Base-by-base conservation (phyloP, 1,140 invertebrate species). In the Panulirus ornatus region DNA sequence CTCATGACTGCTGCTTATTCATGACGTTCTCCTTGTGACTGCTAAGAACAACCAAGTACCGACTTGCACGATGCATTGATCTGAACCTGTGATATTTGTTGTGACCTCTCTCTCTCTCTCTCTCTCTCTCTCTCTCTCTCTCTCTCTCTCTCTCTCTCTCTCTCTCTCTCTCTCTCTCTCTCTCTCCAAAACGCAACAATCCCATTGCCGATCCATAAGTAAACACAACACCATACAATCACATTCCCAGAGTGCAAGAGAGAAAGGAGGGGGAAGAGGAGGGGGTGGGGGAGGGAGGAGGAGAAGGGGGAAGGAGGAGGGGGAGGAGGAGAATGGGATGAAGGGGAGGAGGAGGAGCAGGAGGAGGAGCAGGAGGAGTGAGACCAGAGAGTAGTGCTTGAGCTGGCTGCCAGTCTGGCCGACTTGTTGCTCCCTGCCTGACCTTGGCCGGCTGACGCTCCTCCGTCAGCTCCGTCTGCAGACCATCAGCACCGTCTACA, bases 101-200 rank as follows among this genome's bases (percentile, higher is more conserved):
- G 19, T 63, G 58, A 63, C 58, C 58, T 63, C 19, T 22, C 19
- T 63, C 19, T 22, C 19, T 27, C 19, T 11, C 22, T 63, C 1
- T 22, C 8, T 63, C 27, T 63, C 58, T 63, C 6, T 63, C 58
- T 63, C 58, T 58, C 51, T 58, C 51, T 58, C 51, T 58, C 51
- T 58, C 51, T 58, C 51, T 58, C 51, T 58, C 51, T 58, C 51
- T 58, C 51, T 58, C 51, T 58, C 51, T 58, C 51, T 58, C 51
- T 58, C 51, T 58, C 51, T 58, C 51, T 58, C 51, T 58, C 51
- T 58, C 51, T 58, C 51, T 58, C 51, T 58, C 51, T 58, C 51
- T 58, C 51, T 58, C 51, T 58, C 51, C 22, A 9, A 11, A 9
- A 11, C 51, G 9, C 51, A n/a, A 11, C 51, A 11, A 9, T 58